Evolutionary conservation across 2,113 vertebrate genomes (phyloP).

Genomic region (Pholis gunnellus): DNA sequence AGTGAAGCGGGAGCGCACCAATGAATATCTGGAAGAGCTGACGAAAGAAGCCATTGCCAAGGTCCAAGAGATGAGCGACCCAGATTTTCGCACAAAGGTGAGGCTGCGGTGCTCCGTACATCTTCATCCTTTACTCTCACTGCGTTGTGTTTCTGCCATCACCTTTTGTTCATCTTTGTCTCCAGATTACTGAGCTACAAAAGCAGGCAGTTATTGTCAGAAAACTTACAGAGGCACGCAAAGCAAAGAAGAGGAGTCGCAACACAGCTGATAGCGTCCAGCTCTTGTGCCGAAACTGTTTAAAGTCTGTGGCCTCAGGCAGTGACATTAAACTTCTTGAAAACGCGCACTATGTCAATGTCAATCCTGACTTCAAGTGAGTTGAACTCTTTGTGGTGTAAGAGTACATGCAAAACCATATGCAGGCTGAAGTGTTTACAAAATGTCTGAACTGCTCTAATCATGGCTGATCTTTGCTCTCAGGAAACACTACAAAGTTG

Average conservation of each 20-base stretch:
- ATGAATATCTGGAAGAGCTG: slow-evolving; percentile 87
- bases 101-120: background rate
- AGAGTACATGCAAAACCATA: background rate
- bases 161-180: background rate
- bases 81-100: slow-evolving; percentile 77
- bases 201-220: slow-evolving; percentile 26
- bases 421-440: background rate
- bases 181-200: slow-evolving; percentile 88
- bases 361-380: slow-evolving; percentile 90
- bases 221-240: slow-evolving; percentile 44
- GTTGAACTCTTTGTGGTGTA: slow-evolving; percentile 41
- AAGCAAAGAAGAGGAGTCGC: slow-evolving; percentile 37
- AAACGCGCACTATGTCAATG: slow-evolving; percentile 86
- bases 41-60: slow-evolving; percentile 83
- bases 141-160: background rate
- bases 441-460: background rate
- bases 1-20: slow-evolving; percentile 83
- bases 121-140: background rate
- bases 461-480: slow-evolving; percentile 21
- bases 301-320: slow-evolving; percentile 78
- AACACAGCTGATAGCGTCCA: slow-evolving; percentile 58
- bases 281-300: slow-evolving; percentile 88
- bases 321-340: slow-evolving; percentile 88
- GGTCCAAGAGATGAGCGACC: slow-evolving; percentile 85
- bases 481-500: slow-evolving; percentile 84